Evolutionary conservation across 2,113 vertebrate genomes (phyloP).

Genomic region (Varanus komodoensis): DNA sequence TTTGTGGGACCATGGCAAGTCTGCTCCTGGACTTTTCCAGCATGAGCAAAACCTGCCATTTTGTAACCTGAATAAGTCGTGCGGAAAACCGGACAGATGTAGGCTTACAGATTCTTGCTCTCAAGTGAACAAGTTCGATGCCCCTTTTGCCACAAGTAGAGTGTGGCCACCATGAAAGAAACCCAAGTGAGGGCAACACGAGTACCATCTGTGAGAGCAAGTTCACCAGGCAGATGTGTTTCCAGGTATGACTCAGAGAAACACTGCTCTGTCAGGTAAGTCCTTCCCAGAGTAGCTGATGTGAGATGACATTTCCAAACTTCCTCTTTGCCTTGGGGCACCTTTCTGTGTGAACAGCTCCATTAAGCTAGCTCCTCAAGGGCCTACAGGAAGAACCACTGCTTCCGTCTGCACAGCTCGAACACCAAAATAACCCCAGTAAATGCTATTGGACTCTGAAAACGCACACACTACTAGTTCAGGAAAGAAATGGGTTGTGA

Average conservation of each 20-base stretch:
- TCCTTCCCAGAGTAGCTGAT: slow-evolving; percentile 18
- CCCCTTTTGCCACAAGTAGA: neutral
- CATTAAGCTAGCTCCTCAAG: slow-evolving; percentile 11
- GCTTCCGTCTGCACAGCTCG: slow-evolving; percentile 17
- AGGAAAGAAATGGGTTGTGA: neutral
- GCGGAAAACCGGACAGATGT: neutral
- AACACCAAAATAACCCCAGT: accelerated
- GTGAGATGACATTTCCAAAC: slow-evolving; percentile 47
- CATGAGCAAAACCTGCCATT: neutral
- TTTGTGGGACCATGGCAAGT: neutral
- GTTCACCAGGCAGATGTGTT: neutral
- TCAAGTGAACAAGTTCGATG: neutral
- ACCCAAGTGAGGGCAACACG: too few relatives aligned
- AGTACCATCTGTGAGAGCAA: neutral
- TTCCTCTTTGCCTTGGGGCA: neutral
- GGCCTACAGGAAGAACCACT: slow-evolving; percentile 3
- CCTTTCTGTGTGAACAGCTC: neutral
- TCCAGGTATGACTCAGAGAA: neutral
- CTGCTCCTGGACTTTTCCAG: neutral
- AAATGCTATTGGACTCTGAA: accelerated
- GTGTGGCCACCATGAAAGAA: too few relatives aligned
- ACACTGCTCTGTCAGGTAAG: neutral
- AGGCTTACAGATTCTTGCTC: neutral
- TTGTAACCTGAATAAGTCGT: neutral
- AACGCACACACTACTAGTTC: neutral